These are phyloP conservation scores for Anticlea derivata DNA, from an alignment of 2,888 invertebrate genomes.

Conservation along the genomic window DNA sequence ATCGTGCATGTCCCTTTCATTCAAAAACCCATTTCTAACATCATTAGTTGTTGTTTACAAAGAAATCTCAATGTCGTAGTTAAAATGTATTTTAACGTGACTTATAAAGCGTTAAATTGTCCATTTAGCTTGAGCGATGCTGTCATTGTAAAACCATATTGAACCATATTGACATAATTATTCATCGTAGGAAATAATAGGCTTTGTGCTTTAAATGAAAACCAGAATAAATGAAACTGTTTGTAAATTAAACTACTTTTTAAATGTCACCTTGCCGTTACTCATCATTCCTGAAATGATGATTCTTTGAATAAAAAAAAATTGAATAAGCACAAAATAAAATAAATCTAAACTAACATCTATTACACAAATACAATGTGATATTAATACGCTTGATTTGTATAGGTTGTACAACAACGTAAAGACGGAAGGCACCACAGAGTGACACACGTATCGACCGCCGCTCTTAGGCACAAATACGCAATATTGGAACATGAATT, in stretches of 20 bases:
- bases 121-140: conserved; percentile 46
- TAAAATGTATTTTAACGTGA: conserved; percentile 30
- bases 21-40: conserved; percentile 48
- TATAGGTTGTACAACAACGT: conserved; percentile 76
- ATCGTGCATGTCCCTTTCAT: conserved; percentile 66
- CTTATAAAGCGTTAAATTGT: conserved; percentile 19
- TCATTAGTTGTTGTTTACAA: conserved; percentile 54
- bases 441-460: conserved; percentile 70
- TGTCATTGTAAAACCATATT: conserved; percentile 41
- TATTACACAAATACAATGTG: background rate
- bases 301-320: background rate
- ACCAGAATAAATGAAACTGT: background rate
- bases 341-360: background rate
- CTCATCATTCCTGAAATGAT: background rate
- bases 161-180: no score
- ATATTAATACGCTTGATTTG: conserved; percentile 4
- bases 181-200: conserved; percentile 47
- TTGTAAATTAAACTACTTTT: background rate
- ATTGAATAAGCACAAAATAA: no score
- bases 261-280: background rate
- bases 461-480: conserved; percentile 76
- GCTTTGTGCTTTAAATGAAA: conserved; percentile 47
- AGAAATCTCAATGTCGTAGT: conserved; percentile 46
- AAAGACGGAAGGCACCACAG: conserved; percentile 67
- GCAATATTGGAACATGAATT: conserved; percentile 78